phyloP scores from a whole-genome alignment of 2,113 vertebrate genomes.

The Mionectes macconnelli region DNA sequence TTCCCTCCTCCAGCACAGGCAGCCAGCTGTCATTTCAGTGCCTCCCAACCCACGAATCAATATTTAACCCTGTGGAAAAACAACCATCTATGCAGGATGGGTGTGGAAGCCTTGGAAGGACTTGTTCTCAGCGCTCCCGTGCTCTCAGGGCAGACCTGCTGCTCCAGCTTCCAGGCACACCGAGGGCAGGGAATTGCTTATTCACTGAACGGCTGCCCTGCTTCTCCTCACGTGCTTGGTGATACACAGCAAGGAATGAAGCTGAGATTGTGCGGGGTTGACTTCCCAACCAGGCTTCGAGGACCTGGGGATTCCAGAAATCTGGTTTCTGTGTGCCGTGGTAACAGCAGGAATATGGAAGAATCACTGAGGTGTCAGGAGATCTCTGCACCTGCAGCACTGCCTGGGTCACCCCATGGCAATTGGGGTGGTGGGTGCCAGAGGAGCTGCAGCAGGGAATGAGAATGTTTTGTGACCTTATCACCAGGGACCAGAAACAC shows the following conservation, averaged over 20 bases:
- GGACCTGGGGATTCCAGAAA: neutral
- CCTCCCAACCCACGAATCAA: neutral
- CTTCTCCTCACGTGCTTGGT: neutral
- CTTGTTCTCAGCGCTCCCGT: accelerated
- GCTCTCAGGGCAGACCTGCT: neutral
- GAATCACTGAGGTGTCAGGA: neutral
- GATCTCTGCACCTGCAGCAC: neutral
- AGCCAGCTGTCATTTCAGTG: neutral
- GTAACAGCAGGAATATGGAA: neutral
- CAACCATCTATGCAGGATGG: neutral
- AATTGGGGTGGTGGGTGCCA: accelerated
- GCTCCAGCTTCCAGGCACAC: neutral
- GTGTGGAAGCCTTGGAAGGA: neutral
- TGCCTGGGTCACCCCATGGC: accelerated
- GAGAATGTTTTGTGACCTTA: accelerated
- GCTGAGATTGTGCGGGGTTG: neutral
- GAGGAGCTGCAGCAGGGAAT: neutral
- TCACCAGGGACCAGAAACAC: neutral
- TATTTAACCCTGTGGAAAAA: neutral
- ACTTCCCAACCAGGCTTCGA: neutral
- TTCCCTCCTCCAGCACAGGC: neutral
- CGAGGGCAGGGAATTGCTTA: neutral
- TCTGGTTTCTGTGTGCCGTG: neutral
- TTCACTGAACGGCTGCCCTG: accelerated
- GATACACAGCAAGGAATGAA: neutral